These are phyloP conservation scores for Polypterus senegalus DNA, from an alignment of 2,113 vertebrate species.

Conservation along the genomic window DNA sequence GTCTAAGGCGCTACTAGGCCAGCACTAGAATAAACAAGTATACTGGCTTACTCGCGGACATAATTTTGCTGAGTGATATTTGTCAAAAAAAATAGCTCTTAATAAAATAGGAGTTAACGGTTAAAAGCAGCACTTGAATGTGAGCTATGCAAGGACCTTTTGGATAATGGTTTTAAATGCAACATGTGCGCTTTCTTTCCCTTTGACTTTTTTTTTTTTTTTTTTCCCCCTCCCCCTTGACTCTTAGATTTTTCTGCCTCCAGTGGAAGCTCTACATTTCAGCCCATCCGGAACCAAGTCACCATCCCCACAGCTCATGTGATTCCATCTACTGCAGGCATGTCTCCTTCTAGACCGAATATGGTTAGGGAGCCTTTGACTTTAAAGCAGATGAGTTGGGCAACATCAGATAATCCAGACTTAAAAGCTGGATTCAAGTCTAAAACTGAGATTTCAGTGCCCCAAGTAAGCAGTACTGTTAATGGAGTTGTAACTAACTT, in stretches of 20 bases:
- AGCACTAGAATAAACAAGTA: no score
- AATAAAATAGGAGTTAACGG: no score
- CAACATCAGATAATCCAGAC: slow-evolving; percentile 23
- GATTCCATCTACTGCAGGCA: slow-evolving; percentile 82
- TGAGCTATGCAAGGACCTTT: no score
- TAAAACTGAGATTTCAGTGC: slow-evolving; percentile 53
- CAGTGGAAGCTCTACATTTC: slow-evolving; percentile 73
- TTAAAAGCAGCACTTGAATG: no score
- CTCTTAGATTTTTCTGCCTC: slow-evolving; percentile 67
- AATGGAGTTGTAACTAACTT: slow-evolving; percentile 21
- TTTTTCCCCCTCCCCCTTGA: not conserved
- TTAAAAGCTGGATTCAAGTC: slow-evolving; percentile 49
- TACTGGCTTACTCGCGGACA: no score
- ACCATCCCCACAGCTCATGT: slow-evolving; percentile 94
- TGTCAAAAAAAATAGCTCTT: slow-evolving; percentile 11
- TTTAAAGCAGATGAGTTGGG: slow-evolving; percentile 26
- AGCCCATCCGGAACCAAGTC: slow-evolving; percentile 82
- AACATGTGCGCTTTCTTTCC: slow-evolving; percentile 18
- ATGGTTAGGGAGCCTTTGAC: slow-evolving; percentile 36
- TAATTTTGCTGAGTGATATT: slow-evolving; percentile 1
- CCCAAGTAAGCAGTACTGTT: slow-evolving; percentile 33
- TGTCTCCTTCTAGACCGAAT: slow-evolving; percentile 54
- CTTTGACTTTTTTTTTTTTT: slow-evolving; percentile 9
- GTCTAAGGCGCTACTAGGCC: no score
- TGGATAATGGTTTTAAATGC: not conserved